phyloP scores from a whole-genome alignment of 2,888 invertebrate species.

The Maniola hyperantus region DNA sequence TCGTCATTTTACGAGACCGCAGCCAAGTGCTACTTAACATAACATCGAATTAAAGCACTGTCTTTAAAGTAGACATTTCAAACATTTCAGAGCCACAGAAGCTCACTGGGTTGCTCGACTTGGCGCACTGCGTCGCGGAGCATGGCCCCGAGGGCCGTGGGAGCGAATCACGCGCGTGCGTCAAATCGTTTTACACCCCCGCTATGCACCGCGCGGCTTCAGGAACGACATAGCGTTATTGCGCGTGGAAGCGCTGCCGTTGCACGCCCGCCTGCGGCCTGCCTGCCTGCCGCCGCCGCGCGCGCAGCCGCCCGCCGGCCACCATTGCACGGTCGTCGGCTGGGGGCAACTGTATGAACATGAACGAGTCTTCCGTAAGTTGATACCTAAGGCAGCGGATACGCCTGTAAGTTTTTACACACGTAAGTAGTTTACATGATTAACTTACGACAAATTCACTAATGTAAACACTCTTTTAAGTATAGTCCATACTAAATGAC shows the following conservation, averaged over 20 bases:
- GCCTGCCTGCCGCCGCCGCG: slow-evolving; percentile 82
- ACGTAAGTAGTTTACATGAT: too few relatives aligned
- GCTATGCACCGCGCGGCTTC: slow-evolving; percentile 89
- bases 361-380: slow-evolving; percentile 90
- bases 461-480: too few relatives aligned
- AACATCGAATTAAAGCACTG: background rate
- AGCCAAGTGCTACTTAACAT: background rate
- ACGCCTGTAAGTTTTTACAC: too few relatives aligned
- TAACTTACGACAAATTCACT: too few relatives aligned
- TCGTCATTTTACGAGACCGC: background rate
- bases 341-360: slow-evolving; percentile 92
- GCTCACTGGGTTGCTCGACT: slow-evolving; percentile 92
- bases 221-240: slow-evolving; percentile 90
- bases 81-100: slow-evolving; percentile 83
- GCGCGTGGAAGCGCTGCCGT: slow-evolving; percentile 83
- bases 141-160: slow-evolving; percentile 88
- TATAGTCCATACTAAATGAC: too few relatives aligned
- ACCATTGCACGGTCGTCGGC: slow-evolving; percentile 89
- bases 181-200: slow-evolving; percentile 86
- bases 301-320: slow-evolving; percentile 84
- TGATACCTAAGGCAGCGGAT: too few relatives aligned
- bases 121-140: slow-evolving; percentile 88
- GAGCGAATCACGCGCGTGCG: slow-evolving; percentile 87
- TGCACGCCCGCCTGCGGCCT: slow-evolving; percentile 71
- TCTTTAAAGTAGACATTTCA: background rate